Percentiles rank a stretch among this genome's conserved stretches.
These are phyloP conservation scores for Hemaris fuciformis DNA, from an alignment of 2,888 invertebrate species.

Conservation along the genomic window DNA sequence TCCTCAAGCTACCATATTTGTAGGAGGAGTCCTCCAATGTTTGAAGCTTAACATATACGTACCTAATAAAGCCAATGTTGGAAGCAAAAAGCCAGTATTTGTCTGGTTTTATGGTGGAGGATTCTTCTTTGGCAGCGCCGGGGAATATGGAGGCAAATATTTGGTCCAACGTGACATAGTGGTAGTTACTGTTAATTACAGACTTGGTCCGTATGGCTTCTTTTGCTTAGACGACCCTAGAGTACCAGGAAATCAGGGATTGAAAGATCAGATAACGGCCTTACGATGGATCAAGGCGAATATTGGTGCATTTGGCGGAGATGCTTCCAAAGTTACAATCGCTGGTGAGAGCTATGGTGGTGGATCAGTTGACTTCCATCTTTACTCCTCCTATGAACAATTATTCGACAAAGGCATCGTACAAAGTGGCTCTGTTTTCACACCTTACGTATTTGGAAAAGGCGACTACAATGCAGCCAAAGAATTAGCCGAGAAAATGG, in stretches of 20 bases:
- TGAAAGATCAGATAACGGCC: conserved; percentile 43
- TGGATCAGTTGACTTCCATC: conserved; percentile 30
- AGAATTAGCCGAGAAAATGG: conserved; percentile 45
- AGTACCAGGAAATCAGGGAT: conserved; percentile 46
- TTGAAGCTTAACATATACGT: conserved; percentile 45
- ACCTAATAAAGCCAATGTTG: conserved; percentile 32
- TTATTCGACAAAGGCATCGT: conserved; percentile 2
- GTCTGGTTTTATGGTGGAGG: conserved; percentile 68
- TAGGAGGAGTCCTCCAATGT: conserved; percentile 42
- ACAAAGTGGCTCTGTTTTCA: conserved; percentile 32
- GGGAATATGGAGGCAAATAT: conserved; percentile 48
- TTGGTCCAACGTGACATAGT: conserved; percentile 48
- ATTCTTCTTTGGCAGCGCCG: conserved; percentile 47
- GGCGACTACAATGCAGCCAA: conserved; percentile 39
- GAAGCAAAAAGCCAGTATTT: conserved; percentile 45
- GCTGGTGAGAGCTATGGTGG: conserved; percentile 43
- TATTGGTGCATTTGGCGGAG: conserved; percentile 41
- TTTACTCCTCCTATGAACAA: conserved; percentile 25
- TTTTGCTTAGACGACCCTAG: conserved; percentile 32
- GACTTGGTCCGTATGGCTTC: conserved; percentile 40
- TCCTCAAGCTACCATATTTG: conserved; percentile 35
- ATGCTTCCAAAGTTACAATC: conserved; percentile 30
- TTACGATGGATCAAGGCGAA: conserved; percentile 45
- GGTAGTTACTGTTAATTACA: conserved; percentile 35
- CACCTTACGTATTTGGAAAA: conserved; percentile 36